Evolutionary conservation across 2,113 vertebrate species (phyloP), one percentile per base, ranked within the genome.

Genomic region (Neoarius graeffei): DNA sequence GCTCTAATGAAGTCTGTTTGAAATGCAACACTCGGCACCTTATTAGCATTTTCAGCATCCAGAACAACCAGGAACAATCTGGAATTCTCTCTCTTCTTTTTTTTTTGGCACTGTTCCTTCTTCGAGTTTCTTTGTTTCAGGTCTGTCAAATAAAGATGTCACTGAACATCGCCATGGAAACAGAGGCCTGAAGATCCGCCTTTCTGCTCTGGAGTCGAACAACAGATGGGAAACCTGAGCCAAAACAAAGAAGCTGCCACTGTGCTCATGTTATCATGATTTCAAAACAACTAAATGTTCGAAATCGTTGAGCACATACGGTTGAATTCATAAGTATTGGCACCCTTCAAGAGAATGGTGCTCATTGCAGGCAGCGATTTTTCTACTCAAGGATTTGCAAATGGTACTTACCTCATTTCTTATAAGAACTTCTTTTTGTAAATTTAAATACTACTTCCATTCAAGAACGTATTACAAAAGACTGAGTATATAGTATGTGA

Each of bases 71-170:
- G 17, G 57, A 81, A 67, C 30, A 80, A 81, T 76, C 80, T 57
- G 27, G 27, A 83, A 3, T 54, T 89, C 73, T 52, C 50, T n/a
- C 6, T 15, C 9, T 10, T 13, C 56, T 57, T 11, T 80, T 5
- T 30, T 82, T 66, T 27, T 74, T 69, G 52, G 76, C 59, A 85
- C 42, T 17, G 56, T 42, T 88, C 73, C 80, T 89, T 89, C 87
- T 59, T 79, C 48, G 83, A 19, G 80, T 86, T 25, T 66, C 84
- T 87, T 92, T 92, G 91, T 93, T 86, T 48, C 19, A 35, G 77
- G 83, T 79, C 90, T 89, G 86, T 93, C 92, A 89, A 88, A 93
- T 93, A 91, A 93, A 94, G 92, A 94, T 88, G 87, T 93, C 79
- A 91, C 82, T 0, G 25, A 87, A 64, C 35, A 91, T 93, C 90